Evolutionary conservation across 2,113 vertebrate species (phyloP).

Genomic region (Indicator maculatus): DNA sequence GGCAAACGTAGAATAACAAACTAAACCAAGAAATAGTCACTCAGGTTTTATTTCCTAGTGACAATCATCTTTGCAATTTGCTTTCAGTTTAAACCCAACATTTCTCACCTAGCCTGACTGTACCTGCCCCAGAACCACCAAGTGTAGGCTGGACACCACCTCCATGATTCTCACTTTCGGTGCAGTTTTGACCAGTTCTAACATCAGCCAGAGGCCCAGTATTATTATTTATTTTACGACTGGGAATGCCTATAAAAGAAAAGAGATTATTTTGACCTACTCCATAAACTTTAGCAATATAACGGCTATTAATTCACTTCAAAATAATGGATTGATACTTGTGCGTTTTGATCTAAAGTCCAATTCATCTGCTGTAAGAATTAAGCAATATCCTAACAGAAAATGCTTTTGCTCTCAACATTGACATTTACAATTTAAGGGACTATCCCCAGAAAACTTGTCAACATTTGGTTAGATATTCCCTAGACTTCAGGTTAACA

Average conservation of each 20-base stretch:
- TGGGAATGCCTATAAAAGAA: slow-evolving; percentile 82
- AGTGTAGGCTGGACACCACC: slow-evolving; percentile 78
- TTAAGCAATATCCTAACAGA: neutral
- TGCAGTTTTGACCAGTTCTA: slow-evolving; percentile 73
- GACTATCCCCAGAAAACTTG: neutral
- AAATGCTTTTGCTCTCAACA: neutral
- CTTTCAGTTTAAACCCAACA: neutral
- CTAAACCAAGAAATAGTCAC: neutral
- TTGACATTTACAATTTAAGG: neutral
- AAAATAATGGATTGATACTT: neutral
- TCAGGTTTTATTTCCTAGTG: neutral
- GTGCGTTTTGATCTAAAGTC: neutral
- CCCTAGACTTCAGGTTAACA: neutral
- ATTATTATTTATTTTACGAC: slow-evolving; percentile 79
- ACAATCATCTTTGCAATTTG: neutral
- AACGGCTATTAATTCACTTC: neutral
- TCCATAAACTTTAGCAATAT: neutral
- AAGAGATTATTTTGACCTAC: neutral
- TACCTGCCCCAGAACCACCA: slow-evolving; percentile 77
- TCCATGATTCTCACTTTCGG: slow-evolving; percentile 79
- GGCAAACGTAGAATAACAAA: neutral
- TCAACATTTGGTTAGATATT: neutral
- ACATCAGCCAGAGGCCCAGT: slow-evolving; percentile 73
- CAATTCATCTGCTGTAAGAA: neutral
- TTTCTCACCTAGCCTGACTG: slow-evolving; percentile 82